Evolutionary conservation across 2,888 invertebrate species (phyloP).

Genomic region (Podabrus alpinus): DNA sequence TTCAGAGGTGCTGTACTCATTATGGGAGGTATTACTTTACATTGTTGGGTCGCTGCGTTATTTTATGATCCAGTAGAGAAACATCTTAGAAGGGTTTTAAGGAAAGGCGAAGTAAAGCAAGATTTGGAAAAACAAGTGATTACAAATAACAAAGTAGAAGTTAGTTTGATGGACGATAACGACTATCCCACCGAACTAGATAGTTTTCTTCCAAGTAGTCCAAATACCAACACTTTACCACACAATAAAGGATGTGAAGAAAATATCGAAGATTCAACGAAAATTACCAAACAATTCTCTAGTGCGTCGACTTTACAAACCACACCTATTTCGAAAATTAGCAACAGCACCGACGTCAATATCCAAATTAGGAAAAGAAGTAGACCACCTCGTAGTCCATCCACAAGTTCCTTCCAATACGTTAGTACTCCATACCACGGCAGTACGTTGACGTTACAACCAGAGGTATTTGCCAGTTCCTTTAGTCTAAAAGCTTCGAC

Average conservation of each 20-base stretch:
- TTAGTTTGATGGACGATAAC: not conserved
- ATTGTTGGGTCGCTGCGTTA: conserved; percentile 82
- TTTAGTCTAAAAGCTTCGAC: conserved; percentile 73
- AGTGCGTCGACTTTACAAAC: conserved; percentile 8
- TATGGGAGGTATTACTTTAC: conserved; percentile 80
- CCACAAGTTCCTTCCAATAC: conserved; percentile 82
- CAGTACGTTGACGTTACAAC: conserved; percentile 78
- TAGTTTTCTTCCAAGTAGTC: not conserved
- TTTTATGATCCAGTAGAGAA: conserved; percentile 84
- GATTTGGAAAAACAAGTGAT: conserved; percentile 51
- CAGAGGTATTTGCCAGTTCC: conserved; percentile 77
- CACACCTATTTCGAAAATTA: not conserved
- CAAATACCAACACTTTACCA: not conserved
- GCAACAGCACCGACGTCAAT: not conserved
- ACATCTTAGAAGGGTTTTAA: conserved; percentile 72
- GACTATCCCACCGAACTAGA: not conserved
- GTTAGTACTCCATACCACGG: conserved; percentile 86
- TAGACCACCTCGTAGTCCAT: conserved; percentile 71
- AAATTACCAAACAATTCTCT: conserved; percentile 14
- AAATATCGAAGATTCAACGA: conserved; percentile 41
- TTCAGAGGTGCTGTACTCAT: conserved; percentile 78
- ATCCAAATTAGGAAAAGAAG: conserved; percentile 45
- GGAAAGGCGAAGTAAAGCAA: conserved; percentile 43
- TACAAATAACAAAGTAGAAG: conserved; percentile 46
- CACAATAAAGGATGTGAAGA: not conserved